Conservation (phyloP, 1,140 invertebrate species). For the Lordiphosa collinella region DNA sequence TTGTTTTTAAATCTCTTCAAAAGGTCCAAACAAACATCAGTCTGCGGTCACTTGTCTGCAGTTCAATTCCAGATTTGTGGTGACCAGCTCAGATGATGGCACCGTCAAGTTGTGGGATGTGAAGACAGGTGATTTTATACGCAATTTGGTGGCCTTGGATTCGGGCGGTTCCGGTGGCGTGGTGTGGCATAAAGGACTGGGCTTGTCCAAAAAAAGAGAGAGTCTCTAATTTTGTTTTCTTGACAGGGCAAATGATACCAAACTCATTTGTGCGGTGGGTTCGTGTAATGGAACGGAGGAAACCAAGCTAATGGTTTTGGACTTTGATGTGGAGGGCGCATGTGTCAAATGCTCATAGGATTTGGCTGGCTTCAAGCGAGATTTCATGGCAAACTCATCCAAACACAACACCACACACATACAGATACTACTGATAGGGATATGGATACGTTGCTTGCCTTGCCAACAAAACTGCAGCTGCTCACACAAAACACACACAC, state of each 20-base stretch:
- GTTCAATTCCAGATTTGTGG: slow-evolving; percentile 98
- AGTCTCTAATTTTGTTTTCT: neutral
- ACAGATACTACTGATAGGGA: slow-evolving; percentile 24
- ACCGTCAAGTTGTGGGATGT: slow-evolving; percentile 99
- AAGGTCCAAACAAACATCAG: slow-evolving; percentile 96
- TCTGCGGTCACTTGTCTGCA: slow-evolving; percentile 99
- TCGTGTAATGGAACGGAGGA: slow-evolving; percentile 99
- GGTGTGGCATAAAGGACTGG: slow-evolving; percentile 94
- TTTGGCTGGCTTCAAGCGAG: slow-evolving; percentile 38
- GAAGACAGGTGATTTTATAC: slow-evolving; percentile 95
- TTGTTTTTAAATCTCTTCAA: slow-evolving; percentile 16
- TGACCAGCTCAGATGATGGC: slow-evolving; percentile 99
- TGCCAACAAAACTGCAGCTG: slow-evolving; percentile 63
- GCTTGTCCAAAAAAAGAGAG: neutral
- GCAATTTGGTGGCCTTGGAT: slow-evolving; percentile 95
- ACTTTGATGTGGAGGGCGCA: slow-evolving; percentile 93
- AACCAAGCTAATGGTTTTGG: slow-evolving; percentile 97
- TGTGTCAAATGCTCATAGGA: slow-evolving; percentile 82
- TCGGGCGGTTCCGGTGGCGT: slow-evolving; percentile 99
- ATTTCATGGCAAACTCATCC: slow-evolving; percentile 43
- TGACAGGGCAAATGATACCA: slow-evolving; percentile 92
- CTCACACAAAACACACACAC: slow-evolving; percentile 38
- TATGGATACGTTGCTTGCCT: slow-evolving; percentile 64
- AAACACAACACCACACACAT: slow-evolving; percentile 14
- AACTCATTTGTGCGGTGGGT: slow-evolving; percentile 98